These are phyloP conservation scores for Oreochromis spilurus DNA, from an alignment of 2,113 vertebrate genomes.

Conservation along the genomic window DNA sequence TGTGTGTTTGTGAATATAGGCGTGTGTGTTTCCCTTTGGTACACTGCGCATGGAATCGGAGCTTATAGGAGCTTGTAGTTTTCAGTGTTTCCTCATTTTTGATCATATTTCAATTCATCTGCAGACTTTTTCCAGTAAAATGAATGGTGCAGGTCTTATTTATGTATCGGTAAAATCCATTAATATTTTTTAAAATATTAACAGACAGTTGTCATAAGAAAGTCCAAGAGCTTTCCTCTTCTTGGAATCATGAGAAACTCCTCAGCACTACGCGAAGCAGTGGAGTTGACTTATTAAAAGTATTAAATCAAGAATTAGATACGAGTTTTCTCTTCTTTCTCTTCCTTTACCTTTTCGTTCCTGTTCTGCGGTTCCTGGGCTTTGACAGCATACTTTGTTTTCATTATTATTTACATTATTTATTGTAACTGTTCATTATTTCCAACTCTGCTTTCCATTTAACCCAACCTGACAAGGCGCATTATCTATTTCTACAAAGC, in stretches of 20 bases:
- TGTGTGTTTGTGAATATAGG: background rate
- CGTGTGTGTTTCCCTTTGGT: background rate
- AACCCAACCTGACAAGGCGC: background rate
- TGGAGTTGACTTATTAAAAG: background rate
- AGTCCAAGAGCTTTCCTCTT: background rate
- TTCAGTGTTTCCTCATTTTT: constrained; percentile 2
- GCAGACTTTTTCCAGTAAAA: background rate
- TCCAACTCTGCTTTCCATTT: background rate
- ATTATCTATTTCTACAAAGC: background rate
- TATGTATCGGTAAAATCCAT: background rate
- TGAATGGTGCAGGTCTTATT: background rate
- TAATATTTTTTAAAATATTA: background rate
- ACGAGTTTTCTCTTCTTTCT: background rate
- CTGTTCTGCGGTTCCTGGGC: background rate
- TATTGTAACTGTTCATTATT: background rate
- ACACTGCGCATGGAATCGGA: background rate
- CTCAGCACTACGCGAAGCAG: background rate
- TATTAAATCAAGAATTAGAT: background rate
- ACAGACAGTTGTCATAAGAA: background rate
- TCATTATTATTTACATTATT: background rate
- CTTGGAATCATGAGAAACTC: background rate
- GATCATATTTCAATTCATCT: background rate
- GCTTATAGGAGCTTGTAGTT: background rate
- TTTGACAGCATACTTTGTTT: background rate
- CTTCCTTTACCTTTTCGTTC: background rate